Base-by-base conservation (phyloP, 2,888 invertebrate genomes). In the Nasonovia ribisnigri region DNA sequence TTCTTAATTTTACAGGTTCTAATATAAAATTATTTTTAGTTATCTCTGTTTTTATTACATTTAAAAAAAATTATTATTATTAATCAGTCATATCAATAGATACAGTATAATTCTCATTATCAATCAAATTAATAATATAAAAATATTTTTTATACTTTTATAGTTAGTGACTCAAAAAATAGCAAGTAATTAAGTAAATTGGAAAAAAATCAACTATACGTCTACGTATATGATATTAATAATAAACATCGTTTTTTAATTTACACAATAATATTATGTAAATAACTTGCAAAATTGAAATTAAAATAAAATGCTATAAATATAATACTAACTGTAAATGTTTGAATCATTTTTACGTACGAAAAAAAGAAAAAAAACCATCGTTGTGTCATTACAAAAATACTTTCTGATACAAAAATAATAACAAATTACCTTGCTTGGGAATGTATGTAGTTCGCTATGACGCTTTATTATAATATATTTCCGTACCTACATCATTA, bases 401-500 rank as follows among this genome's bases (percentile, higher is more conserved):
- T 87, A 48, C 46, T 48, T 48, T 51, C 20, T 87, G 48, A 20
- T n/a, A 87, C 13, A 86, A 29, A 88, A 51, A 88, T 88, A 88
- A 54, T 88, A 88, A 54, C 24, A 54, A 88, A 88, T 88, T 88
- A 54, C 54, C 51, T 88, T 36, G 42, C 36, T 88, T 88, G 13
- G 36, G 51, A 88, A 51, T 51, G 51, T 54, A 51, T 36, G 42
- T 51, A 51, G 36, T n/a, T 88, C 24, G 11, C 51, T 51, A 88
- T 86, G 29, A 43, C 16, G 24, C 29, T 16, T 16, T 43, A 43
- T 43, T 84, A 84, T 84, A 84, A 43, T 84, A 84, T 29, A 84
- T 84, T 84, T 84, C 43, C 43, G 13, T 86, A 6, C 16, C 26
- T n/a, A 46, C 1, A 86, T 86, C 29, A 84, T 43, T 43, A 84